Evolutionary conservation across 2,797 vertebrate species (phyloP).

Genomic region (Tachyglossus aculeatus): DNA sequence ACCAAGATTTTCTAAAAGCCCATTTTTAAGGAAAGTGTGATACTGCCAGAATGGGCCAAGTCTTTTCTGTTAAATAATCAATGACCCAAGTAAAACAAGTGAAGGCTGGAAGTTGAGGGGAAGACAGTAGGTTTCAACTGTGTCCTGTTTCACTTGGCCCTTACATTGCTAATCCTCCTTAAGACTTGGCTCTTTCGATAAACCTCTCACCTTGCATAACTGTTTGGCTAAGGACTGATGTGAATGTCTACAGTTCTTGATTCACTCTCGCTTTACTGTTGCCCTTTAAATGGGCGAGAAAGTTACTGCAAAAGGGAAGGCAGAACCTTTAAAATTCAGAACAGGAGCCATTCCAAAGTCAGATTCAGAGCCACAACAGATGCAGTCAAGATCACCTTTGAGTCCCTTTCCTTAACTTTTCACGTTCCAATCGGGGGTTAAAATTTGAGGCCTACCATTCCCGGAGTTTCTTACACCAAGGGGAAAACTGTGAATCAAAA

Average conservation of each 20-base stretch:
- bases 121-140: conserved; percentile 29
- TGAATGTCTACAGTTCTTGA: neutral
- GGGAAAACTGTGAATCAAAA: too few relatives aligned
- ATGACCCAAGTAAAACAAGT: conserved; percentile 61
- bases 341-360: too few relatives aligned
- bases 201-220: neutral
- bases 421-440: too few relatives aligned
- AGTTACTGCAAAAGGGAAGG: too few relatives aligned
- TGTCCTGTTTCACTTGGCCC: conserved; percentile 42
- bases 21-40: conserved; percentile 29
- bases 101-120: conserved; percentile 44
- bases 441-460: too few relatives aligned
- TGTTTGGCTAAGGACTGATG: conserved; percentile 11
- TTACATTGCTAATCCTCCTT: neutral
- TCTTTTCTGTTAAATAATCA: conserved; percentile 52
- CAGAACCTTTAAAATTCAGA: too few relatives aligned
- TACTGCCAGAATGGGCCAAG: conserved; percentile 59
- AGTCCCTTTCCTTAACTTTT: too few relatives aligned
- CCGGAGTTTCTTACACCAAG: too few relatives aligned
- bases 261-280: neutral
- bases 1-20: conserved; percentile 55
- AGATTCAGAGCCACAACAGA: too few relatives aligned
- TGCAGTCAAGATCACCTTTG: too few relatives aligned
- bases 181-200: neutral
- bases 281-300: neutral